phyloP scores from a whole-genome alignment of 2,113 vertebrate genomes.

The Blennius ocellaris region DNA sequence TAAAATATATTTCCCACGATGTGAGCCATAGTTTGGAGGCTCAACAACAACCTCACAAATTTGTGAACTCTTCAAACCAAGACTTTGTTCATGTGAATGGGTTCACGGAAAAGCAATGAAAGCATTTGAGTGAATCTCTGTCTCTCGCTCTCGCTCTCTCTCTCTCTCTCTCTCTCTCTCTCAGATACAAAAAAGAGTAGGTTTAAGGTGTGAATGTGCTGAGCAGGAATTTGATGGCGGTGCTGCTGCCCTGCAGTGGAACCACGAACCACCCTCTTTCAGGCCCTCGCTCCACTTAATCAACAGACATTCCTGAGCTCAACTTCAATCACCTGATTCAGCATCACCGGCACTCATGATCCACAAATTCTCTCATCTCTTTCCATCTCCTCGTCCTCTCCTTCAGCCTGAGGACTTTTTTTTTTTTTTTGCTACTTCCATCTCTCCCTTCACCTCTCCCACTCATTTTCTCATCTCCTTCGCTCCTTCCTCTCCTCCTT shows the following conservation, averaged over 20 bases:
- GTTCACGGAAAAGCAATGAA: neutral
- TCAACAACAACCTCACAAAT: no score
- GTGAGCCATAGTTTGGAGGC: no score
- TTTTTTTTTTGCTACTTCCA: neutral
- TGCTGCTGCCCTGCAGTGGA: neutral
- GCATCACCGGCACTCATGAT: constrained; percentile 14
- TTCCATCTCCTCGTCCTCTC: constrained; percentile 8
- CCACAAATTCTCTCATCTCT: constrained; percentile 18
- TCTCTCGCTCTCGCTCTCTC: no score
- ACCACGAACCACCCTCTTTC: neutral
- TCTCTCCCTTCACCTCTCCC: constrained; percentile 40
- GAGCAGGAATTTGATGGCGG: neutral
- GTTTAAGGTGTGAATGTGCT: neutral
- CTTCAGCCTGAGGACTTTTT: constrained; percentile 17
- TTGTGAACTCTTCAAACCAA: no score
- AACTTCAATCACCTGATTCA: constrained; percentile 13
- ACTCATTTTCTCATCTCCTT: constrained; percentile 45
- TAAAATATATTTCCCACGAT: no score
- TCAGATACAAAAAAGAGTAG: no score
- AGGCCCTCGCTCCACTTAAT: neutral
- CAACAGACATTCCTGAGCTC: constrained; percentile 5
- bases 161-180: no score
- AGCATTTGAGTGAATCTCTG: no score
- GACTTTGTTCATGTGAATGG: no score
- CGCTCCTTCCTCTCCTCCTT: constrained; percentile 15